These are phyloP conservation scores for Actinia tenebrosa DNA, from an alignment of 64 coral and sea anemone species.

Conservation along the genomic window DNA sequence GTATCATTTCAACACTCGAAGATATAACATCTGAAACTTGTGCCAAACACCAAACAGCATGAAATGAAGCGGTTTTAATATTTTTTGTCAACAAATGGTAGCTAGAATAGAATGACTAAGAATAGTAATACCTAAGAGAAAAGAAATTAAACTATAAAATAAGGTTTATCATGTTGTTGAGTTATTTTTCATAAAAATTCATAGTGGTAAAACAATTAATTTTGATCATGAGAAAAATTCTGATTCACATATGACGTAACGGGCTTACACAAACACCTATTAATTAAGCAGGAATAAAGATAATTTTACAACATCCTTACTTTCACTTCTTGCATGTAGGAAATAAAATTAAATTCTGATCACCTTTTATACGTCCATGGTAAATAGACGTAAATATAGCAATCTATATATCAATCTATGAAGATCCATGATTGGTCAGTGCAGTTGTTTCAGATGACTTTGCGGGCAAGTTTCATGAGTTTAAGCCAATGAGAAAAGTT, in stretches of 20 bases:
- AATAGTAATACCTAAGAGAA: too few species aligned
- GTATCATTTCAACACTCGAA: too few species aligned
- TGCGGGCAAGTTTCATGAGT: neutral
- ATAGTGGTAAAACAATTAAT: too few species aligned
- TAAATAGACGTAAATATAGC: constrained; percentile 78
- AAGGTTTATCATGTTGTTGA: too few species aligned
- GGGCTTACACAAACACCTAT: neutral
- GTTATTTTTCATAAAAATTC: too few species aligned
- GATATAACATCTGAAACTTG: too few species aligned
- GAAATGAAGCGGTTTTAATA: too few species aligned
- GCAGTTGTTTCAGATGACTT: neutral
- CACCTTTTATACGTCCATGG: constrained; percentile 23
- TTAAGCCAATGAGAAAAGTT: constrained; percentile 35
- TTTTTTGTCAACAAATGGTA: too few species aligned
- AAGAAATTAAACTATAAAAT: too few species aligned
- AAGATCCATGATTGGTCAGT: constrained; percentile 43
- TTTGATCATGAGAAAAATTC: neutral
- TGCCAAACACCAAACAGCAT: too few species aligned
- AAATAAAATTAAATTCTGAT: neutral
- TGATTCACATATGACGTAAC: neutral
- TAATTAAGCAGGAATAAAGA: neutral
- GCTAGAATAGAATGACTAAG: too few species aligned
- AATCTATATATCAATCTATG: constrained; percentile 23
- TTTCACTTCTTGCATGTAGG: neutral
- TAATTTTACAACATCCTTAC: neutral